phyloP scores from a whole-genome alignment of 2,797 vertebrate genomes.

The Neomorphus geoffroyi region DNA sequence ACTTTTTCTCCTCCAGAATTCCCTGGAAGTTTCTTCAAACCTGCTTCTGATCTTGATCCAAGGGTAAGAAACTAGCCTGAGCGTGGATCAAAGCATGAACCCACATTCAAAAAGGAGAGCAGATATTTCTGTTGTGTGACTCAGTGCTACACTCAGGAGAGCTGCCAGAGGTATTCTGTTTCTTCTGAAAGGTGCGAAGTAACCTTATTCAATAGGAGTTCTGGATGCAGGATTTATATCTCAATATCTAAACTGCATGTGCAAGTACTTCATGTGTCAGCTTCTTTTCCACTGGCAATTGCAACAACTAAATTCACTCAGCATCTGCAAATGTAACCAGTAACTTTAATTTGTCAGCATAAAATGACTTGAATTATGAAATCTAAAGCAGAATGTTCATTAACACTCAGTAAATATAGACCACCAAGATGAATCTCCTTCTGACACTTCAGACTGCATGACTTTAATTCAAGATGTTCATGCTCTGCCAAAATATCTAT shows the following conservation, averaged over 20 bases:
- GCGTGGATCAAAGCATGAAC: background rate
- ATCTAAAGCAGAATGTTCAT: background rate
- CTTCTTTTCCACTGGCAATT: background rate
- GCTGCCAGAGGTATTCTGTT: background rate
- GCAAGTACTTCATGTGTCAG: background rate
- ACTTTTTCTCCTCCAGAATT: background rate
- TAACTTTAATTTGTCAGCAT: background rate
- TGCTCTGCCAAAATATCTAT: background rate
- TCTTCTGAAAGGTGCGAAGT: background rate
- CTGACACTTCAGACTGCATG: background rate
- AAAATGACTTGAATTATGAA: background rate
- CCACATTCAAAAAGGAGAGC: background rate
- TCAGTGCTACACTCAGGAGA: background rate
- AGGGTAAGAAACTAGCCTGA: background rate
- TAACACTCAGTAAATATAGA: constrained; percentile 5
- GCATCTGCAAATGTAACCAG: background rate
- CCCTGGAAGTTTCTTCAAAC: background rate
- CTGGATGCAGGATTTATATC: background rate
- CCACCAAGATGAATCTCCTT: background rate
- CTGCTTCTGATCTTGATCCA: background rate
- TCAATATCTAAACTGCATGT: background rate
- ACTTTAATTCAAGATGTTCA: background rate
- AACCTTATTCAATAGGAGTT: background rate
- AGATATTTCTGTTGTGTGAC: background rate
- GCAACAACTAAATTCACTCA: background rate